A percentile compares a stretch with the other conserved stretches of the same genome.
These are phyloP conservation scores for Uria lomvia DNA, from an alignment of 2,113 vertebrate species.

Conservation along the genomic window DNA sequence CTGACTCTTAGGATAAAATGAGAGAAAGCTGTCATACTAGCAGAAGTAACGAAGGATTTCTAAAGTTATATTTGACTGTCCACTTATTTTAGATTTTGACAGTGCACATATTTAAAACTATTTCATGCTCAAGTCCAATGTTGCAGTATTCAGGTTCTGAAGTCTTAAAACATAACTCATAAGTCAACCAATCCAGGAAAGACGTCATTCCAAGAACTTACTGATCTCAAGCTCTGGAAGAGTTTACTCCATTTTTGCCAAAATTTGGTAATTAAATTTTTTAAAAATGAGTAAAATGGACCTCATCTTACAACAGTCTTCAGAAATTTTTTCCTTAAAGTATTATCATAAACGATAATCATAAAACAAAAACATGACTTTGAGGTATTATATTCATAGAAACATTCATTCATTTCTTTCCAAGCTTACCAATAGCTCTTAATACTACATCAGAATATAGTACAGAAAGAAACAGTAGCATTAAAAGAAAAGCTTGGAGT, in stretches of 20 bases:
- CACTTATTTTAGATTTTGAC: not conserved
- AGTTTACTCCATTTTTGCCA: not conserved
- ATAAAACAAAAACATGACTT: not conserved
- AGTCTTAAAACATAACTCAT: not conserved
- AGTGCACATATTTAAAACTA: not conserved
- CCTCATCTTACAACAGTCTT: not conserved
- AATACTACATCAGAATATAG: not conserved
- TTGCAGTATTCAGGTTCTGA: not conserved
- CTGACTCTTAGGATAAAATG: not conserved
- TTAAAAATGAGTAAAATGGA: not conserved
- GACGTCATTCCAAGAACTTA: not conserved
- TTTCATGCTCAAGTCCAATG: not conserved
- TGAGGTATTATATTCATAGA: not conserved
- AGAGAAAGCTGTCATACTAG: not conserved
- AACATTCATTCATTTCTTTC: not conserved
- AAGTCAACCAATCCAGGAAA: not conserved
- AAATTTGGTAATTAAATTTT: not conserved
- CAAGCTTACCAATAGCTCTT: not conserved
- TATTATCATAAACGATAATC: not conserved
- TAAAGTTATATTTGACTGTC: not conserved
- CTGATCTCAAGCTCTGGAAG: not conserved
- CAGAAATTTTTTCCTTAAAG: not conserved
- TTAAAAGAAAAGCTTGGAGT: not conserved
- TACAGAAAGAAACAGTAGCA: not conserved
- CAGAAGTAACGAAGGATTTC: not conserved